Evolutionary conservation across 92 coral and sea anemone species (phyloP).

Genomic region (Zoanthus sansibaricus): DNA sequence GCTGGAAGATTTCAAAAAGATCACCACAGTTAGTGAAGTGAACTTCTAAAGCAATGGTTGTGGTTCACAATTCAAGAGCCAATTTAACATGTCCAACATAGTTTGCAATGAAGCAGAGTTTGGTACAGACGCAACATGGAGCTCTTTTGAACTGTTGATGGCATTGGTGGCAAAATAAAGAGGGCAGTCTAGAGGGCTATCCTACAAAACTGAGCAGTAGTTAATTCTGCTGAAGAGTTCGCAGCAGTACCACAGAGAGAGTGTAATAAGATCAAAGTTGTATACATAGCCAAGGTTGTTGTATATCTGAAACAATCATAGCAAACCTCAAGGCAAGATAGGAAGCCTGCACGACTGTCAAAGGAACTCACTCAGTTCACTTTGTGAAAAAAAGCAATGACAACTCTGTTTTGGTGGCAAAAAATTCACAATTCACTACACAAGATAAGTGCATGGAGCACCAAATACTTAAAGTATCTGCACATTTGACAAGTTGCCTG

Average conservation of each 20-base stretch:
- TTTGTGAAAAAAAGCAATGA: conserved; percentile 8
- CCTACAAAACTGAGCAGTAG: conserved; percentile 45
- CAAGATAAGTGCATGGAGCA: conserved; percentile 21
- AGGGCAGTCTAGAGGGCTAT: conserved; percentile 57
- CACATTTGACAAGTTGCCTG: background rate
- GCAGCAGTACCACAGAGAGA: background rate
- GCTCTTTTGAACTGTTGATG: conserved; percentile 60
- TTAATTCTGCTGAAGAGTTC: conserved; percentile 42
- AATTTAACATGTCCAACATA: conserved; percentile 45
- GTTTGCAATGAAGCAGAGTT: conserved; percentile 35
- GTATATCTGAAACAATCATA: conserved; percentile 19
- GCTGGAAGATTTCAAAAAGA: conserved; percentile 30
- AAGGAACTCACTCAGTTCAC: conserved; percentile 21
- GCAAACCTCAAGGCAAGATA: conserved; percentile 18
- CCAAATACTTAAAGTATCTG: background rate
- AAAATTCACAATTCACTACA: conserved; percentile 16
- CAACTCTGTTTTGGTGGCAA: conserved; percentile 27
- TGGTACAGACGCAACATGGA: conserved; percentile 52
- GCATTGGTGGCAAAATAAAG: conserved; percentile 55
- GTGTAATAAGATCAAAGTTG: conserved; percentile 16
- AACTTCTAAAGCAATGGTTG: conserved; percentile 67
- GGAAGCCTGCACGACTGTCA: conserved; percentile 21
- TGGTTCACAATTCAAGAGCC: conserved; percentile 61
- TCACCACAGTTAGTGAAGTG: conserved; percentile 26
- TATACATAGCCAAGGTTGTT: conserved; percentile 13